A percentile compares a stretch with the other conserved stretches of the same genome.
phyloP scores from a whole-genome alignment of 1,140 invertebrate species.

The Colletes gigas region DNA sequence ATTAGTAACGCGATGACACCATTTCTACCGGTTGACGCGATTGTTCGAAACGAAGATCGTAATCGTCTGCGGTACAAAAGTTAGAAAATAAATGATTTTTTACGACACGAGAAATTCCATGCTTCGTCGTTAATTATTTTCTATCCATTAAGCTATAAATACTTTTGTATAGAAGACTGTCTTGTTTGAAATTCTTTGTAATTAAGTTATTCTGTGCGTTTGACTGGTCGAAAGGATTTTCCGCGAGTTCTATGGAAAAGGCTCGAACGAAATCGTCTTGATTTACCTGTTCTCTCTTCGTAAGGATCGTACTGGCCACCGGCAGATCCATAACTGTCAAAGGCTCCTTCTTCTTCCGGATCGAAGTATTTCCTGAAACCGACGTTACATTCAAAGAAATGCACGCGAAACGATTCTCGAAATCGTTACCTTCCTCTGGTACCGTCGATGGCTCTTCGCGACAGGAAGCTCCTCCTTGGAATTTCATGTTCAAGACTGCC shows the following conservation, averaged over 20 bases:
- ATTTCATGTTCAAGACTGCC: conserved; percentile 70
- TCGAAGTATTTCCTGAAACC: conserved; percentile 75
- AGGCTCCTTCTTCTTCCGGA: conserved; percentile 75
- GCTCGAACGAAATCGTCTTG: background rate
- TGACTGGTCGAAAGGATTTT: background rate
- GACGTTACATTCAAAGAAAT: background rate
- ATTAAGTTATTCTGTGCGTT: no score
- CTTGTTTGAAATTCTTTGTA: no score
- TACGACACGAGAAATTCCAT: no score
- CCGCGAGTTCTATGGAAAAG: background rate
- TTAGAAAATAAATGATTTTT: background rate
- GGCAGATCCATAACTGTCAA: conserved; percentile 74
- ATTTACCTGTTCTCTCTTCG: conserved; percentile 71
- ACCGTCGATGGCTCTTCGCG: conserved; percentile 78
- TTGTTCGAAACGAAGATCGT: conserved; percentile 1
- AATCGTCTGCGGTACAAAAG: background rate
- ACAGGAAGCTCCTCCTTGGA: conserved; percentile 71
- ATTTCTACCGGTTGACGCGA: conserved; percentile 6
- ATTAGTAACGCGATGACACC: conserved; percentile 11
- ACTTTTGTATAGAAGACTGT: no score
- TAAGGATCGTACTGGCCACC: conserved; percentile 73
- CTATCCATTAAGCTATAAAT: no score
- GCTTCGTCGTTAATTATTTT: no score
- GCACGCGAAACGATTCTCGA: background rate
- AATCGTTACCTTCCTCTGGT: conserved; percentile 74